phyloP scores from a whole-genome alignment of 2,888 invertebrate genomes.

The Cheilosia vernalis region DNA sequence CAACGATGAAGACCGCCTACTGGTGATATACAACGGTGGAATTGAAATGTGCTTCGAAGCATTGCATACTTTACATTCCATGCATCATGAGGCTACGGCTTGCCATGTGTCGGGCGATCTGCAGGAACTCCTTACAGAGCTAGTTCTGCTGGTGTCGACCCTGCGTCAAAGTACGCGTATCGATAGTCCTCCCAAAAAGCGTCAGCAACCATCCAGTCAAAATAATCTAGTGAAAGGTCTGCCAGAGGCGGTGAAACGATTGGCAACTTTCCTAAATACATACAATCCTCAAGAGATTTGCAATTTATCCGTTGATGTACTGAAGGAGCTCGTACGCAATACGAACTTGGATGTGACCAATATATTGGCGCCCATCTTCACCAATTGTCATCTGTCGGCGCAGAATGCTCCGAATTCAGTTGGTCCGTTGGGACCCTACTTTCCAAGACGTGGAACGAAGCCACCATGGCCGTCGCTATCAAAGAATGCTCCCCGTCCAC shows the following conservation, averaged over 20 bases:
- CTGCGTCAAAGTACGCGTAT: slow-evolving; percentile 86
- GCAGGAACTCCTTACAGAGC: slow-evolving; percentile 91
- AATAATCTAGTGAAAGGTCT: slow-evolving; percentile 89
- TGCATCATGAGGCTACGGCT: slow-evolving; percentile 96
- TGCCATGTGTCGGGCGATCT: slow-evolving; percentile 93
- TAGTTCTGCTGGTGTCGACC: slow-evolving; percentile 89
- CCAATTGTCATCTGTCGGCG: slow-evolving; percentile 92
- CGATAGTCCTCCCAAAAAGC: slow-evolving; percentile 81
- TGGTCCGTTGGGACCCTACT: slow-evolving; percentile 90
- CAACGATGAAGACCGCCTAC: slow-evolving; percentile 93
- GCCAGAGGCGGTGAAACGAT: slow-evolving; percentile 93
- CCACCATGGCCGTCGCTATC: slow-evolving; percentile 85
- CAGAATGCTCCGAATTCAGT: slow-evolving; percentile 88
- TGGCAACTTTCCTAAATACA: slow-evolving; percentile 94
- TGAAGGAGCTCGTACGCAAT: slow-evolving; percentile 82
- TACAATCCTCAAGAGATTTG: slow-evolving; percentile 94
- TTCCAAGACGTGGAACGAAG: slow-evolving; percentile 88
- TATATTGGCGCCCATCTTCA: slow-evolving; percentile 92
- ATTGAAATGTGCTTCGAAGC: slow-evolving; percentile 89
- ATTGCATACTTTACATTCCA: slow-evolving; percentile 94
- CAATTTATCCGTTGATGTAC: slow-evolving; percentile 89
- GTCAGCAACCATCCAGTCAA: slow-evolving; percentile 80
- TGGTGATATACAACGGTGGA: slow-evolving; percentile 95
- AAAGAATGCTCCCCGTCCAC: slow-evolving; percentile 88
- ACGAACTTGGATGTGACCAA: slow-evolving; percentile 85